Percentiles rank a stretch among this genome's conserved stretches.
These are phyloP conservation scores for Drosophila fuyamai DNA, from an alignment of 1,140 invertebrate species.

Conservation along the genomic window DNA sequence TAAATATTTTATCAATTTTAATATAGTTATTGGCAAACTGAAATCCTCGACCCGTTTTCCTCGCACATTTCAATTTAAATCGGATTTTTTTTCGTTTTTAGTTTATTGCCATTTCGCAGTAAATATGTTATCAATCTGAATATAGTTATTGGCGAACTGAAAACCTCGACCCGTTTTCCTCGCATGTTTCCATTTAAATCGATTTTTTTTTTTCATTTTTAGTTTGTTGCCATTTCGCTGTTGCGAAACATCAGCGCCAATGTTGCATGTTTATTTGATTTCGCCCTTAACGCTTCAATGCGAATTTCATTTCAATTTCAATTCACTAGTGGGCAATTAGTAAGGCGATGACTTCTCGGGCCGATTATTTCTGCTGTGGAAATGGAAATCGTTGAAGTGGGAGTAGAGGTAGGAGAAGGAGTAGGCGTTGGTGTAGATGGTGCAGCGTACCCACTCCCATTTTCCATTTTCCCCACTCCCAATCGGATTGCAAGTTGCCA, in stretches of 20 bases:
- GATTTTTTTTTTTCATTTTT: not conserved
- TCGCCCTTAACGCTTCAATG: constrained; percentile 21
- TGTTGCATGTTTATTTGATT: constrained; percentile 27
- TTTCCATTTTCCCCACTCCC: constrained; percentile 16
- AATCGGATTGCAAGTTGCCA: constrained; percentile 56
- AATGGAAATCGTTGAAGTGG: constrained; percentile 13
- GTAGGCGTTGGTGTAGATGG: constrained; percentile 9
- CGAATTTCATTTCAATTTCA: constrained; percentile 46
- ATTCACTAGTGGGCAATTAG: constrained; percentile 47
- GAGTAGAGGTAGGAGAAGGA: not conserved
- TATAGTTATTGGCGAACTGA: constrained; percentile 3
- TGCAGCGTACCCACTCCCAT: constrained; percentile 13
- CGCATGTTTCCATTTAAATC: constrained; percentile 12
- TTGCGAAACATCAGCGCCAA: not conserved
- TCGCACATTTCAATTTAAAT: constrained; percentile 13
- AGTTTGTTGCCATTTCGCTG: not conserved
- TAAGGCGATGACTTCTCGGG: constrained; percentile 30
- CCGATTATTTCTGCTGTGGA: constrained; percentile 6
- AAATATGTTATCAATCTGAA: constrained; percentile 11
- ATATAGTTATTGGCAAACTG: constrained; percentile 3
- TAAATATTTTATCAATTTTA: not conserved
- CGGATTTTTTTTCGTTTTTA: not conserved
- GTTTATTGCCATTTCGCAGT: constrained; percentile 1
- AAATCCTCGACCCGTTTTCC: constrained; percentile 15
- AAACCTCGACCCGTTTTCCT: constrained; percentile 14